phyloP scores from a whole-genome alignment of 1,140 invertebrate species.

The Triops longicaudatus region DNA sequence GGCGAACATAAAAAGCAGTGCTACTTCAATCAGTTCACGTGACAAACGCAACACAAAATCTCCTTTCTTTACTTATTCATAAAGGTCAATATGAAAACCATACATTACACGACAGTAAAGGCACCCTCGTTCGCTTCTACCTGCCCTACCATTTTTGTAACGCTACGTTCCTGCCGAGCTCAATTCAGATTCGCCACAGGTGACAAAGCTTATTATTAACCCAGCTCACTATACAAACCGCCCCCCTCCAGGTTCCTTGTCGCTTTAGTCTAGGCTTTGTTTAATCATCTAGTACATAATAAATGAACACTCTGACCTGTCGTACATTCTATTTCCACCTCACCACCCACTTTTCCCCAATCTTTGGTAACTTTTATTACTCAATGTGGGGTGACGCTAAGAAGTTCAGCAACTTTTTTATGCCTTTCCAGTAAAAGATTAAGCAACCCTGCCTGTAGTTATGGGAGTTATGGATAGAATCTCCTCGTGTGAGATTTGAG shows the following conservation, averaged over 20 bases:
- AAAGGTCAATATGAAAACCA: background rate
- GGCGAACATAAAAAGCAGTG: background rate
- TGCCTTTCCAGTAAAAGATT: background rate
- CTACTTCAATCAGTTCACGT: background rate
- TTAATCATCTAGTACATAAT: slow-evolving; percentile 2
- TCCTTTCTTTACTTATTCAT: background rate
- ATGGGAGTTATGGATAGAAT: background rate
- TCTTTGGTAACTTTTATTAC: background rate
- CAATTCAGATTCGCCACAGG: slow-evolving; percentile 10
- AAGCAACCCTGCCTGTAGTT: background rate
- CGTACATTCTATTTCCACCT: background rate
- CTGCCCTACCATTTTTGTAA: background rate
- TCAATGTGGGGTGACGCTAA: background rate
- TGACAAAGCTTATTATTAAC: slow-evolving; percentile 13
- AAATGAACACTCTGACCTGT: slow-evolving; percentile 1
- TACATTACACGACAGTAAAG: background rate
- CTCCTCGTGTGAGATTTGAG: background rate
- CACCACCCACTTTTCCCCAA: background rate
- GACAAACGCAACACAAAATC: background rate
- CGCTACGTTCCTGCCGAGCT: background rate
- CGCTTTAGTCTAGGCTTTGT: background rate
- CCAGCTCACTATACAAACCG: slow-evolving; percentile 7
- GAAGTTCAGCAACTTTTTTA: background rate
- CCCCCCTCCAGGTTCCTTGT: background rate
- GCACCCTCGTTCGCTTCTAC: background rate